These are phyloP conservation scores for Pangasius sanitwongsei DNA, from an alignment of 2,797 vertebrate species.

Conservation along the genomic window DNA sequence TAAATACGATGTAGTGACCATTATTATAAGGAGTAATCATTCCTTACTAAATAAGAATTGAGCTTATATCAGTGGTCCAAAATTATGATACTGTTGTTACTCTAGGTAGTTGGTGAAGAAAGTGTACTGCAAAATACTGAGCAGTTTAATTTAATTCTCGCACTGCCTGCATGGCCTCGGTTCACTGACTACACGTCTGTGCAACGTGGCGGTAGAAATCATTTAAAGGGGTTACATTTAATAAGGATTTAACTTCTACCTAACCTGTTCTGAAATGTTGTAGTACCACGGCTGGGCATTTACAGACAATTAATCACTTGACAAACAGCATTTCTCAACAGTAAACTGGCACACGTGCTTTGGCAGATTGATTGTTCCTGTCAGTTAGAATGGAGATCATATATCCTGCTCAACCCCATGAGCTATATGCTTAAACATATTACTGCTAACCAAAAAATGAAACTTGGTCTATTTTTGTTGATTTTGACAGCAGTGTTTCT, in stretches of 20 bases:
- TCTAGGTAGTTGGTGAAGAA: not conserved
- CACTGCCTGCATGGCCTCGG: not conserved
- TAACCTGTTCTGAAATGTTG: conserved; percentile 14
- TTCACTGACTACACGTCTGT: not conserved
- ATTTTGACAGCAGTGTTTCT: conserved; percentile 32
- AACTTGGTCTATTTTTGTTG: not conserved
- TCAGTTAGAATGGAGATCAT: not conserved
- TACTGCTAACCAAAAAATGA: not conserved
- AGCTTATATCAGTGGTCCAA: conserved; percentile 30
- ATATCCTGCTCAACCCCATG: not conserved
- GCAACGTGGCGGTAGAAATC: not conserved
- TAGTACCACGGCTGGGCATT: not conserved
- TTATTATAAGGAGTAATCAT: conserved; percentile 67
- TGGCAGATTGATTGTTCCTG: not conserved
- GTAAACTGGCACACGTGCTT: not conserved
- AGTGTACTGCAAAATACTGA: not conserved
- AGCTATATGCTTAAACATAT: not conserved
- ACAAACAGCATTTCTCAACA: not conserved
- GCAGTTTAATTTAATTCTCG: not conserved
- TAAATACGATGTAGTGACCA: conserved; percentile 69
- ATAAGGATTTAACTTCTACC: not conserved
- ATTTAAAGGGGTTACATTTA: not conserved
- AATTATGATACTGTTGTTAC: not conserved
- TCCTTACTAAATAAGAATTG: conserved; percentile 72
- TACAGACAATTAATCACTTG: not conserved